A percentile compares a stretch with the other conserved stretches of the same genome.
These are phyloP conservation scores for Anagrus nilaparvatae DNA, from an alignment of 1,140 invertebrate species.

Conservation along the genomic window DNA sequence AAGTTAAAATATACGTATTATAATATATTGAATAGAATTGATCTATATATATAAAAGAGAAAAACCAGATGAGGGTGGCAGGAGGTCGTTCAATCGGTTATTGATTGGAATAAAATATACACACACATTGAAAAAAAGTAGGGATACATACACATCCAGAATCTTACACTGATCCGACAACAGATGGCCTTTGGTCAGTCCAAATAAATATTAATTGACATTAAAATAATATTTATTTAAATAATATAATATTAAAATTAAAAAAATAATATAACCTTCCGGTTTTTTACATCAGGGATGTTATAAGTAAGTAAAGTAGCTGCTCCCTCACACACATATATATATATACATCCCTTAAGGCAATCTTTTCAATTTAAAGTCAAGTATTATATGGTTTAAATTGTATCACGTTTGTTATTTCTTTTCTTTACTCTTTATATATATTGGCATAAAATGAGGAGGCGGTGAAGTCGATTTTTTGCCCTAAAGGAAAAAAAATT, in stretches of 20 bases:
- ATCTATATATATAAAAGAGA: no score
- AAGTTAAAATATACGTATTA: no score
- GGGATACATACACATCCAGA: no score
- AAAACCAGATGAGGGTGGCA: constrained; percentile 21
- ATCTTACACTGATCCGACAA: no score
- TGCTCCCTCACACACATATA: constrained; percentile 37
- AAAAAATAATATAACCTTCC: background rate
- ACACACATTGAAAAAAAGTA: no score
- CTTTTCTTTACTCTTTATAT: background rate
- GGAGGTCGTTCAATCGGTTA: constrained; percentile 39
- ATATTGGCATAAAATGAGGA: background rate
- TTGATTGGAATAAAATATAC: constrained; percentile 43
- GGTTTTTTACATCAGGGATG: constrained; percentile 17
- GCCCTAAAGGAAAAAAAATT: constrained; percentile 21
- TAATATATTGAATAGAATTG: no score
- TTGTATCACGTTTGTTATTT: constrained; percentile 42
- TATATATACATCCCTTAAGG: constrained; percentile 39
- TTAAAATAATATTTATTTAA: no score
- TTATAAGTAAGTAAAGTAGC: constrained; percentile 3
- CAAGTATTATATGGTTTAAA: constrained; percentile 44
- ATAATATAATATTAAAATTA: background rate
- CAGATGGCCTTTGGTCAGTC: constrained; percentile 37
- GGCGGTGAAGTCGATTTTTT: constrained; percentile 16
- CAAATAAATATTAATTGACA: no score
- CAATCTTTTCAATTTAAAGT: constrained; percentile 47